Percentiles rank a stretch among this genome's conserved stretches.
phyloP scores from a whole-genome alignment of 2,888 invertebrate genomes.

The Dynastes maya region DNA sequence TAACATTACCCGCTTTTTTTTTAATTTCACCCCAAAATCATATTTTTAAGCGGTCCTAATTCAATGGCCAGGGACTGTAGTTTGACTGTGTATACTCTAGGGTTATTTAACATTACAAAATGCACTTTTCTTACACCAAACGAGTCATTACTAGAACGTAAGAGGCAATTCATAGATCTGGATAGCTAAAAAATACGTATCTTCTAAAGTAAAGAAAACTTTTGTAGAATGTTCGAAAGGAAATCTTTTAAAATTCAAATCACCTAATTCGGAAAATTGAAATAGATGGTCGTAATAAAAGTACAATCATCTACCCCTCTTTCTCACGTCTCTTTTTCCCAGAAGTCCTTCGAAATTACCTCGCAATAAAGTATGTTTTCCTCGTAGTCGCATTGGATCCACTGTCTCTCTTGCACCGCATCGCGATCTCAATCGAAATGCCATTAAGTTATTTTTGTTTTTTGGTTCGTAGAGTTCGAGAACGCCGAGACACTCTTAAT shows the following conservation, averaged over 20 bases:
- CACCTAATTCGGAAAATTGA: slow-evolving; percentile 2
- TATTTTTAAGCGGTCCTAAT: too few relatives aligned
- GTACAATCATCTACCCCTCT: background rate
- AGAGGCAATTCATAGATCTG: too few relatives aligned
- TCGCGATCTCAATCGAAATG: background rate
- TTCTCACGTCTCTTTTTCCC: background rate
- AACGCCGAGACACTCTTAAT: slow-evolving; percentile 97
- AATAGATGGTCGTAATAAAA: slow-evolving; percentile 18
- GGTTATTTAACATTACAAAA: too few relatives aligned
- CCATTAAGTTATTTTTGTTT: slow-evolving; percentile 14
- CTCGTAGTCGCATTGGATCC: background rate
- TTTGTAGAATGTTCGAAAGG: background rate
- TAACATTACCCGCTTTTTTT: too few relatives aligned
- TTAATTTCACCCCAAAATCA: too few relatives aligned
- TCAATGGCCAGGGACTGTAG: too few relatives aligned
- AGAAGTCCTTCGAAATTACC: background rate
- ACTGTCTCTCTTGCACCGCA: background rate
- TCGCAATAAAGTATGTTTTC: slow-evolving; percentile 19
- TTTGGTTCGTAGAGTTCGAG: slow-evolving; percentile 86
- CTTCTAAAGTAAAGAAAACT: too few relatives aligned
- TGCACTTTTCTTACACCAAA: too few relatives aligned
- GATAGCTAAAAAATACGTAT: too few relatives aligned
- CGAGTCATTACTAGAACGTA: too few relatives aligned
- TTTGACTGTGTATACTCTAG: too few relatives aligned
- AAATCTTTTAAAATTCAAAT: slow-evolving; percentile 22